phyloP scores from a whole-genome alignment of 2,797 vertebrate species.

The Gastrophryne carolinensis region DNA sequence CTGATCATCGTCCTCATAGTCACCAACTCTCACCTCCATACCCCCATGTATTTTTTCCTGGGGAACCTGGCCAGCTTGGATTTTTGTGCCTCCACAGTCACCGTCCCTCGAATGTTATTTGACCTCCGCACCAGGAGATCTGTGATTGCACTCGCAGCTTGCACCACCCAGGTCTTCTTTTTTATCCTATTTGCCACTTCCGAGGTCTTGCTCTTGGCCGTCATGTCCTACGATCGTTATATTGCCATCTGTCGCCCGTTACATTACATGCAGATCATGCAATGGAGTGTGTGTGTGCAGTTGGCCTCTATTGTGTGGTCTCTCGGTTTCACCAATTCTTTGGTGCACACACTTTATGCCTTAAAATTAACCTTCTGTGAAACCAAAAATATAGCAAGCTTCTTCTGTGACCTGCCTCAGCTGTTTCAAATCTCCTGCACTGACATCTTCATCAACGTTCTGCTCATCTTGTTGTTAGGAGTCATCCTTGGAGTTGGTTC shows the following conservation, averaged over 20 bases:
- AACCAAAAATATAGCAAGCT: background rate
- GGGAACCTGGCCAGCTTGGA: background rate
- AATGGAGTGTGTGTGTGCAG: background rate
- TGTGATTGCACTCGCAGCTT: background rate
- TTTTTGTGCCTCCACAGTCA: background rate
- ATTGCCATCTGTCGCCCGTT: background rate
- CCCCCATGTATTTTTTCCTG: background rate
- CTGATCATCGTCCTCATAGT: background rate
- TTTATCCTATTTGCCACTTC: background rate
- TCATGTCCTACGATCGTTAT: background rate
- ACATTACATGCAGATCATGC: background rate
- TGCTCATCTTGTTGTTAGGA: too few species aligned
- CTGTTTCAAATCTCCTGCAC: background rate
- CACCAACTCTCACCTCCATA: background rate
- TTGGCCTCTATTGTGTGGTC: background rate
- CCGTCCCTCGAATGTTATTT: background rate
- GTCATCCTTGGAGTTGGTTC: too few species aligned
- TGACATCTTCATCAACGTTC: too few species aligned
- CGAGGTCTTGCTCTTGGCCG: background rate
- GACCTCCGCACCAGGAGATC: background rate
- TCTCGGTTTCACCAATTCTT: background rate
- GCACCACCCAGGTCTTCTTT: background rate
- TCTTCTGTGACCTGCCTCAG: background rate
- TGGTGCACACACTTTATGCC: background rate
- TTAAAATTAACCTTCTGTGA: background rate